phyloP scores from a whole-genome alignment of 2,888 invertebrate genomes.

The Coenonympha arcania region DNA sequence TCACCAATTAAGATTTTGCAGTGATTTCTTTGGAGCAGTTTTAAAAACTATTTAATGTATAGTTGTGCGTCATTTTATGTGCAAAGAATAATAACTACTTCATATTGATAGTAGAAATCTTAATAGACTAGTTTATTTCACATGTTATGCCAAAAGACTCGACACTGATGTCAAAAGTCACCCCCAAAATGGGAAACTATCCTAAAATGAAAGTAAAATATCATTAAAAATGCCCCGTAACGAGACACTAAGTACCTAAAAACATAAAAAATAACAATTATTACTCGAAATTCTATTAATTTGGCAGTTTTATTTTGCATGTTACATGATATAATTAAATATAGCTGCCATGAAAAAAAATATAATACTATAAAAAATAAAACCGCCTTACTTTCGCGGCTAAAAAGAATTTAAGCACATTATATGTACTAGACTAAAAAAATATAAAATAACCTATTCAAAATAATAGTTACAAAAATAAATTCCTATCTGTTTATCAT shows the following conservation, averaged over 20 bases:
- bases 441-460: slow-evolving; percentile 57
- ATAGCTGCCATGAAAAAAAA: slow-evolving; percentile 37
- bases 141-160: slow-evolving; percentile 30
- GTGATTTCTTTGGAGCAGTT: neutral
- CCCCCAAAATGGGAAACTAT: slow-evolving; percentile 28
- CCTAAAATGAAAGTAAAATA: slow-evolving; percentile 30
- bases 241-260: slow-evolving; percentile 40
- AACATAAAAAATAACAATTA: slow-evolving; percentile 34
- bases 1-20: neutral
- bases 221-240: slow-evolving; percentile 18
- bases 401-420: slow-evolving; percentile 44
- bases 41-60: slow-evolving; percentile 8
- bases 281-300: slow-evolving; percentile 32
- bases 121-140: slow-evolving; percentile 32
- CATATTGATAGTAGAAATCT: slow-evolving; percentile 30
- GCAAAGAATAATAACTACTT: slow-evolving; percentile 31
- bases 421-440: slow-evolving; percentile 41
- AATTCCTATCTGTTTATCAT: slow-evolving; percentile 42
- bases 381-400: slow-evolving; percentile 28
- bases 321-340: slow-evolving; percentile 26
- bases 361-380: slow-evolving; percentile 43
- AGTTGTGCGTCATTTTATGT: slow-evolving; percentile 11
- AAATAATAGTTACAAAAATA: slow-evolving; percentile 62
- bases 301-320: slow-evolving; percentile 38
- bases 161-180: slow-evolving; percentile 28